Base-by-base conservation (phyloP, 2,888 invertebrate species). In the Baccha elongata region DNA sequence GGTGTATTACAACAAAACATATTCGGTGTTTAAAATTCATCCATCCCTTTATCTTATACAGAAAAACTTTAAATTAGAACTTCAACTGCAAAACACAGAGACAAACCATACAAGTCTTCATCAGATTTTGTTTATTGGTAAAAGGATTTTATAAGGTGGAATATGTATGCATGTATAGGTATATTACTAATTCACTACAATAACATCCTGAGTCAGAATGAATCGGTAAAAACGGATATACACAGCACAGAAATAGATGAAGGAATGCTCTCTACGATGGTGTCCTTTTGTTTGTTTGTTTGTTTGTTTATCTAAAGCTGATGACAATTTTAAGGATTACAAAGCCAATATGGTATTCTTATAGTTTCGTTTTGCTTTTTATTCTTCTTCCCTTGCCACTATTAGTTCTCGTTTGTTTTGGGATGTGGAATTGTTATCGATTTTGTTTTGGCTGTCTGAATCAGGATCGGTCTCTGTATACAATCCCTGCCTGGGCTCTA, bases 291-390 rank as follows among this genome's bases (percentile, higher is more conserved):
- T 13, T 35, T 40, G 55, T 48, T 35, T 48, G 53, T 64, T 53
- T 23, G 46, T 81, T 75, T 76, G 71, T 76, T 81, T 76, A 76
- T 76, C 81, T 71, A 72, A 60, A 81, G 62, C 81, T 71, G 76
- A 81, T 75, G 80, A 81, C 81, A 76, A 76, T 81, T 76, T 67
- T 71, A 81, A 76, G 76, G 71, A 81, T 72, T 71, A 81, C 81
- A 71, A 37, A 72, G 60, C 71, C 74, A 74, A 76, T 76, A 76
- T 67, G 65, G 65, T 75, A 53, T 44, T 48, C 62, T 68, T 48
- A 55, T 53, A 68, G 79, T 62, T 67, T 69, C 21, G 40, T 42
- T 53, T 58, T 69, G 69, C 58, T 80, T 26, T n/a, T 58, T 65
- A 50, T 69, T 42, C 53, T 69, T 37, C 15, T 23, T 55, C n/a